Percentiles rank a stretch among this genome's conserved stretches.
These are phyloP conservation scores for Plumapathes pennacea DNA, from an alignment of 92 coral and sea anemone species.

Conservation along the genomic window DNA sequence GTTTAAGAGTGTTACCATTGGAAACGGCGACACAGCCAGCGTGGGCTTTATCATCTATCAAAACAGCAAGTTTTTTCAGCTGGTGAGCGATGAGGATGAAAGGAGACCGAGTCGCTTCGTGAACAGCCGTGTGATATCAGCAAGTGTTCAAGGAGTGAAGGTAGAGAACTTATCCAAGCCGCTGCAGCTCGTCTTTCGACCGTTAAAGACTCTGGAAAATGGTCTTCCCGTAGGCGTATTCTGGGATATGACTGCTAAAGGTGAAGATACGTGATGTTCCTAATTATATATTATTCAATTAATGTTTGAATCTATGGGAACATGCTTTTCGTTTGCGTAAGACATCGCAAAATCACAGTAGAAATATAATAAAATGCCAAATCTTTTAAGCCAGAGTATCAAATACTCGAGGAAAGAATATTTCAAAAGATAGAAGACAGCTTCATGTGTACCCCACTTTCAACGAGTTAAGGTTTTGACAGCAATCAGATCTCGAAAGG, in stretches of 20 bases:
- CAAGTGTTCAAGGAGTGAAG: constrained; percentile 42
- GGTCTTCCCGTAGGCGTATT: constrained; percentile 32
- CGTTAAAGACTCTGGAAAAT: background rate
- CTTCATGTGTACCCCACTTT: too few species aligned
- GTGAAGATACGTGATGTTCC: constrained; percentile 8
- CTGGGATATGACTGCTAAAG: constrained; percentile 53
- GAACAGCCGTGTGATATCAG: constrained; percentile 52
- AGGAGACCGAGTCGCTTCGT: constrained; percentile 14
- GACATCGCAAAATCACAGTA: too few species aligned
- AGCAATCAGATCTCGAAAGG: too few species aligned
- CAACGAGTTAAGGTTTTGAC: too few species aligned
- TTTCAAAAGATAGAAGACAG: too few species aligned
- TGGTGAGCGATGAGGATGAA: constrained; percentile 16
- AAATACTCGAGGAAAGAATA: too few species aligned
- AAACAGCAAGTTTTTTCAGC: constrained; percentile 72
- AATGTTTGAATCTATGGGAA: too few species aligned
- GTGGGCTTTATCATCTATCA: constrained; percentile 70
- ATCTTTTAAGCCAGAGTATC: too few species aligned
- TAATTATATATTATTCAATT: background rate
- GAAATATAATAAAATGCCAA: too few species aligned
- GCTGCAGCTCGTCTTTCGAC: constrained; percentile 46
- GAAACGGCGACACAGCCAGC: constrained; percentile 25
- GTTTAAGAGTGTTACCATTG: constrained; percentile 30
- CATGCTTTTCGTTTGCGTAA: too few species aligned
- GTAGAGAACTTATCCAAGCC: constrained; percentile 41